Evolutionary conservation across 1,140 invertebrate species (phyloP), one percentile per base, ranked within the genome.

Genomic region (Wasmannia auropunctata): DNA sequence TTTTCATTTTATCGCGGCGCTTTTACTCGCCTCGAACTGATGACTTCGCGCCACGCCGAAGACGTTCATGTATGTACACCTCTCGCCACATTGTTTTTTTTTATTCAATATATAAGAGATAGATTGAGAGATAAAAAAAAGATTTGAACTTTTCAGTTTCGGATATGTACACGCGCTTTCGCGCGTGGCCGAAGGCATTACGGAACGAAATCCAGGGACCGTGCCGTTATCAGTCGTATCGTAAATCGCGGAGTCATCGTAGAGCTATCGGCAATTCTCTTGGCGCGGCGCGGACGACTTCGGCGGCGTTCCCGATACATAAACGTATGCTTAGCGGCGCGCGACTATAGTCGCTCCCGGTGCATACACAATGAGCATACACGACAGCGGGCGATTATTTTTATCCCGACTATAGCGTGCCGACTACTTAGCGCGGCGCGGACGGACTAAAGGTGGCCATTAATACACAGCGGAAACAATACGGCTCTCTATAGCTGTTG

Each of bases 391-490:
- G 6, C 37, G 79, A 83, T 83, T 83, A 83, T 83, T 83, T 83
- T 83, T 60, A 40, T 34, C 40, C 28, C 19, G 37, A 34, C 22
- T 67, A 58, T 62, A 72, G 19, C 40, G 37, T n/a, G 6, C 63
- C 1, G 51, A 16, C 31, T 74, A 56, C 51, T 74, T 74, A 40
- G 19, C 10, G 37, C 65, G 49, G 11, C 25, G 58, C 16, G 22
- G 25, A 28, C 25, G 49, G n/a, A 28, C 34, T 70, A 56, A 28
- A 40, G 22, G 22, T 11, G n/a, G 34, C 25, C 51, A 37, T 34
- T 80, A 81, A 81, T 31, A 69, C 34, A 7, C 25, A 31, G 28
- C 56, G 37, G 28, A 69, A 74, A 83, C 67, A 83, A 83, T 70
- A 31, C 51, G 46, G 31, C 31, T 40, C 25, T 28, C 67, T 83